Evolutionary conservation across 2,888 invertebrate genomes (phyloP), one percentile per base, ranked within the genome.

Genomic region (Phyllotreta cruciferae): DNA sequence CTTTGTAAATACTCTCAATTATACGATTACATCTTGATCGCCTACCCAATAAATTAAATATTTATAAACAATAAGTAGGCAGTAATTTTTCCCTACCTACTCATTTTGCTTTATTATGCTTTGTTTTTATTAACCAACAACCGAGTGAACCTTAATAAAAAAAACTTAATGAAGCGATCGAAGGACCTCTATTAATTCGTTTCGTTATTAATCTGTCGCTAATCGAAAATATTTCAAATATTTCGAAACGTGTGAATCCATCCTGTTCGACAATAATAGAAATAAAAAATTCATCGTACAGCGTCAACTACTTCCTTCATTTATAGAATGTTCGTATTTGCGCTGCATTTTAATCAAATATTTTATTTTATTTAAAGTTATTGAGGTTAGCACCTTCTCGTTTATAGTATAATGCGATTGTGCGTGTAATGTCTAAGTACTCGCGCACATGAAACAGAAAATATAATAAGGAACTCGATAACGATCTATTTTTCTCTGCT

Each of bases 211-310:
- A 24, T 24, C 24, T 24, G 24, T 24, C 24, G 24, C 24, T 24
- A 24, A 24, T 24, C 24, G 24, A 24, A 24, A 24, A 24, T 24
- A 24, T 24, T 24, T 24, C 24, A 24, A 24, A 24, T 24, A 24
- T 24, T 24, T 24, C 24, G 24, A 24, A 24, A 24, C 24, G 24
- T 24, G 24, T 24, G 24, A 24, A 24, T 24, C 24, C 47, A 47
- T n/a, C 14, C 24, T 14, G 47, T 47, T 47, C 34, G 13, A 47
- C 47, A 47, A 47, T 70, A 69, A 70, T 70, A 69, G 70, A 67
- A 70, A 72, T 70, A 70, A 72, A 71, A 72, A 73, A 72, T 73
- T 73, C 73, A 70, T 70, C 70, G 70, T 66, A 67, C 71, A 71
- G 67, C 64, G 63, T 24, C 66, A 69, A 68, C 66, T 68, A 72